Evolutionary conservation across 1,140 invertebrate genomes (phyloP), one percentile per base, ranked within the genome.

Genomic region (Drosophila baimaii): DNA sequence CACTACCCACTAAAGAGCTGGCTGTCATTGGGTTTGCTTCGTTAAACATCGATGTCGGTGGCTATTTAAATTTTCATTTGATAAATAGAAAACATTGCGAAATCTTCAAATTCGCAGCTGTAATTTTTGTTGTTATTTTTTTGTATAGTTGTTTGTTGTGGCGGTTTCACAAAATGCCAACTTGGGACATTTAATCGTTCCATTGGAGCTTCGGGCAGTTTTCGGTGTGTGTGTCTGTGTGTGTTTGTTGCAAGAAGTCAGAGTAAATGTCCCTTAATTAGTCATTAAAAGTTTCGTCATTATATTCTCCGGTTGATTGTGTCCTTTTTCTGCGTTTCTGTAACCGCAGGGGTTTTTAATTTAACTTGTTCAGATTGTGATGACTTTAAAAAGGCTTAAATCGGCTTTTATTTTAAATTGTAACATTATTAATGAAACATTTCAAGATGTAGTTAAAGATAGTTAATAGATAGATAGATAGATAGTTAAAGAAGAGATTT

Each of bases 51-150:
- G 21, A 35, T 69, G 54, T 41, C 61, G 46, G 41, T 49, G 39
- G 35, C 41, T 69, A 70, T 88, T 86, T 86, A 79, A 79, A 88
- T 77, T 88, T 82, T 68, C 79, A 82, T 86, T 88, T 82, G 71
- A 79, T 73, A 88, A 79, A 82, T 86, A 77, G 72, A 70, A 61
- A 79, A 70, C 62, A 57, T 47, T 68, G 49, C 10, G 27, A 44
- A 51, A 17, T 70, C 66, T 70, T 31, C 27, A 70, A 66, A 33
- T 52, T 39, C 29, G 33, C 55, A 68, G 63, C 39, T 49, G 43
- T 59, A 78, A 68, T 57, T 63, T 55, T 23, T 44, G 12, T 54
- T 35, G 31, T 19, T 23, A 23, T 64, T 46, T 43, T 39, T 73
- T 68, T 65, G 54, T 35, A 74, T 74, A 46, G 63, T 72, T 63